Base-by-base conservation (phyloP, 64 coral and sea anemone genomes). In the Porites lutea region DNA sequence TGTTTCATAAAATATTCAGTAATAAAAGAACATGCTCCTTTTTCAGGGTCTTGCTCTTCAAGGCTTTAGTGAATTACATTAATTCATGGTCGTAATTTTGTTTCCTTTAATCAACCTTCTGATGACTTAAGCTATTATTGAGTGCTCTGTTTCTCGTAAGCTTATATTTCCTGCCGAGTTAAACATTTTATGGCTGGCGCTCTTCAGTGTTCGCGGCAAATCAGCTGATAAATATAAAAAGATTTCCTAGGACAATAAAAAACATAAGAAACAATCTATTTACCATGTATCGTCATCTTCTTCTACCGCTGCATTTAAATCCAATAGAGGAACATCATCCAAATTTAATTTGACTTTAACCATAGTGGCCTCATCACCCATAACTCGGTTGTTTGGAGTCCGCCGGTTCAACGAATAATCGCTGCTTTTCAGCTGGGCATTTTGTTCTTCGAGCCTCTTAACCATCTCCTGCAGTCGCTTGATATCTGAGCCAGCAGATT, bases 201-300 rank as follows among this genome's bases (percentile, higher is more conserved):
- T 37, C 27, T 37, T 37, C 27, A 37, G 27, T 37, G 27, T 37
- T 37, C 27, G 27, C 0, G 27, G 1, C 27, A 37, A 37, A 37
- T 37, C 27, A 37, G 27, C 27, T 37, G 27, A 37, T 37, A 37
- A 37, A 37, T 60, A 37, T 27, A 59, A 73, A 73, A 10, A 16
- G 20, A 14, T 8, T 73, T 27, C 70, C 9, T 4, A 4, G 15
- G 12, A 15, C 3, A 45, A 76, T 22, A 87, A 15, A 66, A 14
- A 87, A 49, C 60, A 58, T 58, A 47, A 66, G 7, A 46, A 10
- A 37, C 27, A 37, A 2, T 16, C 73, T 80, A 82, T 82, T 94
- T 83, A 90, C 95, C 95, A 97, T 13, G 86, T 94, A 86, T 97
- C 95, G 75, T 97, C 95, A 52, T 97, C 95, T 91, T 97, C 95